Conservation (phyloP, 2,797 vertebrate genomes). For the Spinus olivaceus region DNA sequence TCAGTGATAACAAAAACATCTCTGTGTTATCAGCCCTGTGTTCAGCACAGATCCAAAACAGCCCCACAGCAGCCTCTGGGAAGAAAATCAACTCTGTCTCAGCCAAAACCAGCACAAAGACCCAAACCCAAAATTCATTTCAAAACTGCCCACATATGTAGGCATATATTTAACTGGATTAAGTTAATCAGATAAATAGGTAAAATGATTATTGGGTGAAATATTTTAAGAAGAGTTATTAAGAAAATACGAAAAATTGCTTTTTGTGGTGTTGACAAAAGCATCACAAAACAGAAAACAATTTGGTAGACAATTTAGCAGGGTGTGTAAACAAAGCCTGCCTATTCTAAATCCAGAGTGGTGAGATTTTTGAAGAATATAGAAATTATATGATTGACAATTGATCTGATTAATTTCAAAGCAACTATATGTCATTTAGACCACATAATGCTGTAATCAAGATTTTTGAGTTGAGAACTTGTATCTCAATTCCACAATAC, state of each 20-base stretch:
- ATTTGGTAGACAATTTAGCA: not conserved
- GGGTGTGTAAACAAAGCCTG: not conserved
- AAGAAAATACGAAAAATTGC: not conserved
- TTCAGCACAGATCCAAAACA: not conserved
- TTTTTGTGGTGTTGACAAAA: not conserved
- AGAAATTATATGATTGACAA: not conserved
- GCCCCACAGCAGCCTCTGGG: rapidly evolving
- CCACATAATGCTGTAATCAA: not conserved
- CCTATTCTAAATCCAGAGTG: not conserved
- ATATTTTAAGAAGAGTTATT: not conserved
- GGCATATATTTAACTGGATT: not conserved
- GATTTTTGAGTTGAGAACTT: not conserved
- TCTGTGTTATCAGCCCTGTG: not conserved
- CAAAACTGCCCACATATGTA: not conserved
- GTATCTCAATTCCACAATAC: not conserved
- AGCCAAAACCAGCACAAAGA: not conserved
- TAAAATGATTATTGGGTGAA: not conserved
- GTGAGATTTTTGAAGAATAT: not conserved
- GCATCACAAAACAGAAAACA: not conserved
- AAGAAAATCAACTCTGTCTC: not conserved
- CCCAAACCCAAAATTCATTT: not conserved
- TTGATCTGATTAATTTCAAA: not conserved
- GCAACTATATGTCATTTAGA: not conserved
- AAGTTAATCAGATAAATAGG: not conserved
- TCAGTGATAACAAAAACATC: not conserved